Conservation (phyloP, 2,797 vertebrate species). For the Pelobates cultripes region DNA sequence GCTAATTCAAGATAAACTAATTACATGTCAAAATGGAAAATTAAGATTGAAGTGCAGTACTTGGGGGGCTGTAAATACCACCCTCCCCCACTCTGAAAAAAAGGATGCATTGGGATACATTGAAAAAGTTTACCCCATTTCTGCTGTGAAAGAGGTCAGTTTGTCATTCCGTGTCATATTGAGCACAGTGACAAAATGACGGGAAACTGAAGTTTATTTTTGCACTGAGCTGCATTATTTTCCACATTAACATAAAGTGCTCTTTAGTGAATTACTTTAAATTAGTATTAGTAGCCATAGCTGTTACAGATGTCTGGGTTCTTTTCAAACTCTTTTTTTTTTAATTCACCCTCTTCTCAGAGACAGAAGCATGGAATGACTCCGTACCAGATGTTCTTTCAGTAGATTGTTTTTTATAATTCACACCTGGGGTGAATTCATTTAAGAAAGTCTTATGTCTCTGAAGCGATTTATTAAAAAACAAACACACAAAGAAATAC, state of each 20-base stretch:
- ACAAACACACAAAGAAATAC: no score
- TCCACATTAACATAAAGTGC: background rate
- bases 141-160: background rate
- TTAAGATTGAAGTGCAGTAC: background rate
- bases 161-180: conserved; percentile 4
- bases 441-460: no score
- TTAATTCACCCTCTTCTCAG: background rate
- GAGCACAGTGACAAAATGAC: conserved; percentile 10
- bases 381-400: no score
- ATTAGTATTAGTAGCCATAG: background rate
- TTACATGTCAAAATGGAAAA: background rate
- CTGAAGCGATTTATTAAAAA: no score
- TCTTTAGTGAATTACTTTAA: conserved; percentile 27
- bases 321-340: background rate
- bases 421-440: no score
- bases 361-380: no score
- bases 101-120: background rate
- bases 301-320: conserved; percentile 10
- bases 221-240: background rate
- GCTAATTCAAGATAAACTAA: background rate
- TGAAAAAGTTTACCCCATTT: background rate
- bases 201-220: conserved; percentile 20
- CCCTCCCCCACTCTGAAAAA: background rate
- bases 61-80: background rate
- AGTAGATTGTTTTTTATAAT: no score